phyloP scores from a whole-genome alignment of 2,113 vertebrate genomes.

The Urocolius indicus region DNA sequence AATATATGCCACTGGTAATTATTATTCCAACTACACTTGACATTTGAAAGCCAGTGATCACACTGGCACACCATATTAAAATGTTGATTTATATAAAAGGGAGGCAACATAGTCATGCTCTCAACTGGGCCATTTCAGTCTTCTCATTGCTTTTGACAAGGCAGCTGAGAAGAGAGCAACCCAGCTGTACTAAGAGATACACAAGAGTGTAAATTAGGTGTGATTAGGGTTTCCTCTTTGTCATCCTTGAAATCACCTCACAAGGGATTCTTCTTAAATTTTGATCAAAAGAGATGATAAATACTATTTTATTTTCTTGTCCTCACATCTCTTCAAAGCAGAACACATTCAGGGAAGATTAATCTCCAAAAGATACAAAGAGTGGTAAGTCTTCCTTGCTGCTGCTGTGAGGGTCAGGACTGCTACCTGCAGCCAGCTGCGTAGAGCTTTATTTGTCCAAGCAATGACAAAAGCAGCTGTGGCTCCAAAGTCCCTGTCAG shows the following conservation, averaged over 20 bases:
- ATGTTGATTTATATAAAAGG: neutral
- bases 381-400: neutral
- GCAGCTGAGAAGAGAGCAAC: neutral
- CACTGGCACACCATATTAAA: neutral
- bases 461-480: neutral
- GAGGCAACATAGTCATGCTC: neutral
- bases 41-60: neutral
- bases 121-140: neutral
- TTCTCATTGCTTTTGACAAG: neutral
- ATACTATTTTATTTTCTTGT: neutral
- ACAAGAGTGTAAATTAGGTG: neutral
- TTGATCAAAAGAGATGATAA: neutral
- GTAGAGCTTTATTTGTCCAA: neutral
- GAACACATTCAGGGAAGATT: neutral
- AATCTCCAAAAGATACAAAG: neutral
- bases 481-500: slow-evolving; percentile 4
- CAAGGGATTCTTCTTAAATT: neutral
- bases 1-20: neutral
- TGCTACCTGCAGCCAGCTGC: neutral
- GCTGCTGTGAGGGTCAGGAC: neutral
- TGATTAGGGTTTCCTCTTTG: neutral
- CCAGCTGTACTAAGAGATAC: neutral
- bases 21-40: neutral
- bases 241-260: neutral
- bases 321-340: neutral